These are phyloP conservation scores for Oryzias sinensis DNA, from an alignment of 2,797 vertebrate species.

Conservation along the genomic window DNA sequence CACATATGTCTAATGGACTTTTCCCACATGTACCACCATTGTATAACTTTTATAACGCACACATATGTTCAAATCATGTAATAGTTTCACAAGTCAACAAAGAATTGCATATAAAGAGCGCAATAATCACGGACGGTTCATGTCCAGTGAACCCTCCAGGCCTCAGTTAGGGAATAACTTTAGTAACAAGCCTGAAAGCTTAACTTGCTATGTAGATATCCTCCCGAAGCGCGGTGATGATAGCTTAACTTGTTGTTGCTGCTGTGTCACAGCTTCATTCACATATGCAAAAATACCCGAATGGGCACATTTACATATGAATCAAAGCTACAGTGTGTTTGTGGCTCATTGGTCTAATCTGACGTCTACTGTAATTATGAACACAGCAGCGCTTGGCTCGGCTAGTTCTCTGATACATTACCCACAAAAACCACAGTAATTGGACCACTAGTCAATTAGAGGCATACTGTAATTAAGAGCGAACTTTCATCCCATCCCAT, in stretches of 20 bases:
- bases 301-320: constrained; percentile 45
- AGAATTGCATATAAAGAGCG: no score
- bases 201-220: no score
- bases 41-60: no score
- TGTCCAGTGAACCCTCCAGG: no score
- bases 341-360: constrained; percentile 50
- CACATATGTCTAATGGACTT: no score
- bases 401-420: constrained; percentile 38
- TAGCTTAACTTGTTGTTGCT: constrained; percentile 8
- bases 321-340: constrained; percentile 36
- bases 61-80: no score
- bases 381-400: constrained; percentile 24
- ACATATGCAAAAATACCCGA: constrained; percentile 17
- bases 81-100: no score
- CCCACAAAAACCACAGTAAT: constrained; percentile 57
- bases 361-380: constrained; percentile 53
- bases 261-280: constrained; percentile 31
- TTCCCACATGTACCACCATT: no score
- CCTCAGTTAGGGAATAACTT: no score
- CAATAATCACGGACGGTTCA: no score
- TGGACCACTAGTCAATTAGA: constrained; percentile 63
- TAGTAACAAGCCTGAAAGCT: no score
- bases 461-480: constrained; percentile 57
- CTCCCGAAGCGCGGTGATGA: no score
- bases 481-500: constrained; percentile 51